Percentiles rank a stretch among this genome's conserved stretches.
Conservation (phyloP, 2,888 invertebrate genomes). For the Rhorus exstirpatorius region DNA sequence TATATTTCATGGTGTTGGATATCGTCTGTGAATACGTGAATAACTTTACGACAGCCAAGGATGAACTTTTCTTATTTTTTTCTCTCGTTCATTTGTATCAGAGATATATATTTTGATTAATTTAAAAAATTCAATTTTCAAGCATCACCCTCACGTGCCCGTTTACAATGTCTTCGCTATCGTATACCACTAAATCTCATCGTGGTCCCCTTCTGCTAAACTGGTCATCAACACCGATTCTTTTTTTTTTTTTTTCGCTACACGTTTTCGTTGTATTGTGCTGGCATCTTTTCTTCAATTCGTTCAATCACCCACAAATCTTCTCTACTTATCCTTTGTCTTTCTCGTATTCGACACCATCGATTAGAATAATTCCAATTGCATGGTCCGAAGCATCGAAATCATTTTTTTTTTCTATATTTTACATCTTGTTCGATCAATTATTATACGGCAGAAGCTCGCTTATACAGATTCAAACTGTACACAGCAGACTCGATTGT, state of each 20-base stretch:
- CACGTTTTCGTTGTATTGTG: slow-evolving; percentile 74
- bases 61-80: slow-evolving; percentile 64
- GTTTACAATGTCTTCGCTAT: not conserved
- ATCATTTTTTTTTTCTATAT: not conserved
- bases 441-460: too few species aligned
- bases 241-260: slow-evolving; percentile 22
- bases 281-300: slow-evolving; percentile 34
- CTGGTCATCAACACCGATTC: slow-evolving; percentile 21
- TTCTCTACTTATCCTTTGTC: not conserved
- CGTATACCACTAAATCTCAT: slow-evolving; percentile 47
- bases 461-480: too few species aligned
- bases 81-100: slow-evolving; percentile 38
- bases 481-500: too few species aligned
- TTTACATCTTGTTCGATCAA: not conserved
- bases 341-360: slow-evolving; percentile 1
- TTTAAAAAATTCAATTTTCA: not conserved
- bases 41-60: slow-evolving; percentile 67
- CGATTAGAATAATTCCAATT: slow-evolving; percentile 32
- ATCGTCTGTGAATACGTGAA: slow-evolving; percentile 46
- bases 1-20: slow-evolving; percentile 53
- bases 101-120: slow-evolving; percentile 24
- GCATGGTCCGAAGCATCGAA: slow-evolving; percentile 6
- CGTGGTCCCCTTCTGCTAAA: slow-evolving; percentile 72
- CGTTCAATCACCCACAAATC: not conserved
- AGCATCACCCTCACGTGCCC: not conserved